Evolutionary conservation across 2,797 vertebrate species (phyloP).

Genomic region (Pogoniulus pusillus): DNA sequence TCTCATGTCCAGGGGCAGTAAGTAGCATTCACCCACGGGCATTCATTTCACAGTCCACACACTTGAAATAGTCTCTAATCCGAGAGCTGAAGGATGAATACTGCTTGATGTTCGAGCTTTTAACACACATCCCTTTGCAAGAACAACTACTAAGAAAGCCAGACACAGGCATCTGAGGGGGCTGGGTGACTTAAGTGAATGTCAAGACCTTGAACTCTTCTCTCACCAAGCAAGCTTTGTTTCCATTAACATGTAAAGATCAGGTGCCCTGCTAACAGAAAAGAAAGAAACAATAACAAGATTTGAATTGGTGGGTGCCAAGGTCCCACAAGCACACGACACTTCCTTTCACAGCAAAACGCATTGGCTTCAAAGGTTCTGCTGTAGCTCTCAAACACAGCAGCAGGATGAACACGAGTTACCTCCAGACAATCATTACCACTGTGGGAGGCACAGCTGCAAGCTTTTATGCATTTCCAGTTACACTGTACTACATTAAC

Average conservation of each 20-base stretch:
- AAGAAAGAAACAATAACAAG: not conserved
- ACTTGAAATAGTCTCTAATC: not conserved
- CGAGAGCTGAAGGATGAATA: accelerated
- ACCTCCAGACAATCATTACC: not conserved
- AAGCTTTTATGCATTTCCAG: not conserved
- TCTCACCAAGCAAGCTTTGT: not conserved
- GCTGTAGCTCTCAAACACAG: not conserved
- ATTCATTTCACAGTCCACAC: not conserved
- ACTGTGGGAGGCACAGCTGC: not conserved
- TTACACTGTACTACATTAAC: not conserved
- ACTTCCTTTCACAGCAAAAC: not conserved
- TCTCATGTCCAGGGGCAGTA: not conserved
- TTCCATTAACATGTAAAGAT: not conserved
- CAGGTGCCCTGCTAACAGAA: not conserved
- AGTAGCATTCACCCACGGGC: not conserved
- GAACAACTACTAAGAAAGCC: not conserved
- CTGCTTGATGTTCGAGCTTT: not conserved
- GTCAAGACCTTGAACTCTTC: not conserved
- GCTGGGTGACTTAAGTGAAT: not conserved
- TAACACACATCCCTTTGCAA: not conserved
- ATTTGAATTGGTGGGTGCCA: not conserved
- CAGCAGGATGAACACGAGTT: not conserved
- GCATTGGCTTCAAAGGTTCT: not conserved
- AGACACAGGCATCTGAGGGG: not conserved
- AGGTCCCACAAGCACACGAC: not conserved